These are phyloP conservation scores for Euclidia mi DNA, from an alignment of 2,888 invertebrate genomes.

Conservation along the genomic window DNA sequence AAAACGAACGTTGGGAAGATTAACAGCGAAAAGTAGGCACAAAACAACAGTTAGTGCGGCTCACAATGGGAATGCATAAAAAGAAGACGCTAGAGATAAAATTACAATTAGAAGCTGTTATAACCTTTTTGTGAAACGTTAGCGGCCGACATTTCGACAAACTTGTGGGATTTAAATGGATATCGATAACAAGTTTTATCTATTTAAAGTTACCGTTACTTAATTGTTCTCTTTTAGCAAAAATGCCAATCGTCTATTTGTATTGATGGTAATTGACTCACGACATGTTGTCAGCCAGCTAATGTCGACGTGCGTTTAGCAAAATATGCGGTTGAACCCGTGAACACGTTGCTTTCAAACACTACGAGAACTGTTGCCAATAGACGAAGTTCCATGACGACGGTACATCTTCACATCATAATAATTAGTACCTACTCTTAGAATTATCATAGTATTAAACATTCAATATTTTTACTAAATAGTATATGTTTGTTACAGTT, in stretches of 20 bases:
- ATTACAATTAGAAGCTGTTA: conserved; percentile 61
- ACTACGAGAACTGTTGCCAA: no score
- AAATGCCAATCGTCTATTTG: conserved; percentile 10
- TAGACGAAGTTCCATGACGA: background rate
- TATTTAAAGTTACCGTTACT: conserved; percentile 43
- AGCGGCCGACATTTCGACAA: conserved; percentile 30
- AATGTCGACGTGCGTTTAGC: background rate
- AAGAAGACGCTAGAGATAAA: conserved; percentile 52
- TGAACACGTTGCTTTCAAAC: no score
- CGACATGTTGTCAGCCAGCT: background rate
- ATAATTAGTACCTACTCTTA: no score
- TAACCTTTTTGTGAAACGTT: conserved; percentile 41
- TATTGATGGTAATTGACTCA: conserved; percentile 9
- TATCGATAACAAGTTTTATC: conserved; percentile 34
- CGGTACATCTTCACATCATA: background rate
- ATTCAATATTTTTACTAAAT: conserved; percentile 13
- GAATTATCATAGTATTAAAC: background rate
- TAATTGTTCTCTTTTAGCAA: conserved; percentile 37
- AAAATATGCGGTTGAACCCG: background rate
- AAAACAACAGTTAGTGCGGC: conserved; percentile 53
- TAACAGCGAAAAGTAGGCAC: conserved; percentile 49
- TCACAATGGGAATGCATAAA: conserved; percentile 52
- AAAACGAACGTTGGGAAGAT: conserved; percentile 48
- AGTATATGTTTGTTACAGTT: conserved; percentile 90
- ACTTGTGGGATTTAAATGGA: conserved; percentile 32